Percentiles rank a stretch among this genome's conserved stretches.
Evolutionary conservation across 2,888 invertebrate genomes (phyloP).

Genomic region (Lapara coniferarum): DNA sequence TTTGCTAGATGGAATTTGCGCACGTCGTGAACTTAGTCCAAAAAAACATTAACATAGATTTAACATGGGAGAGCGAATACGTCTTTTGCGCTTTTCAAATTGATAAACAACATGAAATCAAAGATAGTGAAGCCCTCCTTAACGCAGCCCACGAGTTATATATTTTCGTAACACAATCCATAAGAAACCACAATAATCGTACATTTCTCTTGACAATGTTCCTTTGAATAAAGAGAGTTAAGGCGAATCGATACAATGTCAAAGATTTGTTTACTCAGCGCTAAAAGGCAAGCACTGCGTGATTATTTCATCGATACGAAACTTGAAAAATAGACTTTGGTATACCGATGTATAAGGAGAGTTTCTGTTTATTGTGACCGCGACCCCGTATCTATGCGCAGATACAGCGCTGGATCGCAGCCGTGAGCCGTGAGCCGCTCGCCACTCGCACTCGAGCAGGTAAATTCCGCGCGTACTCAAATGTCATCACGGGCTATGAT

Average conservation of each 20-base stretch:
- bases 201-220: slow-evolving; percentile 81
- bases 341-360: slow-evolving; percentile 56
- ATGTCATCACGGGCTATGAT: slow-evolving; percentile 79
- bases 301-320: slow-evolving; percentile 59
- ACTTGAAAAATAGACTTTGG: slow-evolving; percentile 67
- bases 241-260: slow-evolving; percentile 79
- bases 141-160: slow-evolving; percentile 71
- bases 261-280: slow-evolving; percentile 78
- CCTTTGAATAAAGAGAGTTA: slow-evolving; percentile 81
- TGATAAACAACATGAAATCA: slow-evolving; percentile 71
- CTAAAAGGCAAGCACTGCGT: slow-evolving; percentile 70
- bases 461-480: slow-evolving; percentile 76
- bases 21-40: neutral
- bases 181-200: slow-evolving; percentile 81
- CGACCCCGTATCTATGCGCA: slow-evolving; percentile 58
- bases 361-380: slow-evolving; percentile 49
- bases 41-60: slow-evolving; percentile 51
- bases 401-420: slow-evolving; percentile 61
- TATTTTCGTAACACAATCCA: slow-evolving; percentile 80
- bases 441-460: slow-evolving; percentile 38
- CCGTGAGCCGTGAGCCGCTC: slow-evolving; percentile 50
- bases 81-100: slow-evolving; percentile 71
- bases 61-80: slow-evolving; percentile 64
- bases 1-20: neutral
- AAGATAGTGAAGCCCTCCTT: slow-evolving; percentile 60